Conservation (phyloP, 2,888 invertebrate genomes). For the Dioctria linearis region DNA sequence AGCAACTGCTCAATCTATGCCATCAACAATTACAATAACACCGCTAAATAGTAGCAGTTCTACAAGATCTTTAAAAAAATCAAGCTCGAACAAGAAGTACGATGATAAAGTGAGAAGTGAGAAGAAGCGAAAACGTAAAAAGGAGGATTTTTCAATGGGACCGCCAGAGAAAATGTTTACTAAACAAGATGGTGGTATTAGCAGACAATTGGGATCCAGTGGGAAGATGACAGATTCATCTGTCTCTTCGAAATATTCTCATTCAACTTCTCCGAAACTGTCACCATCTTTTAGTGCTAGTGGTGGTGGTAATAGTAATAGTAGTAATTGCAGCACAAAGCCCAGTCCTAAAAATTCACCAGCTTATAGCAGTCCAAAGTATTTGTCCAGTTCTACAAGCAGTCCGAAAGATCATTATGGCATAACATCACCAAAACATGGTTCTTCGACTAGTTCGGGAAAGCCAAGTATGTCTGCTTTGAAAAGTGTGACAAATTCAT, state of each 20-base stretch:
- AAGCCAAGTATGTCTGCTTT: slow-evolving; percentile 92
- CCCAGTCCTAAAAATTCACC: slow-evolving; percentile 84
- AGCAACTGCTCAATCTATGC: slow-evolving; percentile 75
- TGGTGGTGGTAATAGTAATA: slow-evolving; percentile 60
- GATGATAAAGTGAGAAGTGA: slow-evolving; percentile 74
- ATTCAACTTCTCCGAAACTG: slow-evolving; percentile 77
- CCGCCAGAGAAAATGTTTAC: slow-evolving; percentile 83
- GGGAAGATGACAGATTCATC: slow-evolving; percentile 81
- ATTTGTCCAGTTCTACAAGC: slow-evolving; percentile 77
- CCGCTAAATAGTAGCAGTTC: slow-evolving; percentile 74
- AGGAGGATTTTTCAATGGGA: slow-evolving; percentile 74
- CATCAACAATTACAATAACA: slow-evolving; percentile 90
- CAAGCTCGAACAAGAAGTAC: slow-evolving; percentile 65
- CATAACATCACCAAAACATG: slow-evolving; percentile 85
- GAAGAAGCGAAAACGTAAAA: slow-evolving; percentile 83
- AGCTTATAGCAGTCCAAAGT: slow-evolving; percentile 82
- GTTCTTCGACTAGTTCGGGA: slow-evolving; percentile 78
- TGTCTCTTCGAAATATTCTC: slow-evolving; percentile 79
- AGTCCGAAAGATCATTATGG: slow-evolving; percentile 84
- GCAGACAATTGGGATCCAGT: slow-evolving; percentile 79
- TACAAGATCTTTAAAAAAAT: slow-evolving; percentile 70
- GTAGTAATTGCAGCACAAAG: slow-evolving; percentile 63
- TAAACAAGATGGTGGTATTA: slow-evolving; percentile 77
- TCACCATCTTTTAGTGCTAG: slow-evolving; percentile 76
- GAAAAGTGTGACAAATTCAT: slow-evolving; percentile 83